A percentile compares a stretch with the other conserved stretches of the same genome.
Conservation (phyloP, 1,140 invertebrate genomes). For the Spodoptera frugiperda region DNA sequence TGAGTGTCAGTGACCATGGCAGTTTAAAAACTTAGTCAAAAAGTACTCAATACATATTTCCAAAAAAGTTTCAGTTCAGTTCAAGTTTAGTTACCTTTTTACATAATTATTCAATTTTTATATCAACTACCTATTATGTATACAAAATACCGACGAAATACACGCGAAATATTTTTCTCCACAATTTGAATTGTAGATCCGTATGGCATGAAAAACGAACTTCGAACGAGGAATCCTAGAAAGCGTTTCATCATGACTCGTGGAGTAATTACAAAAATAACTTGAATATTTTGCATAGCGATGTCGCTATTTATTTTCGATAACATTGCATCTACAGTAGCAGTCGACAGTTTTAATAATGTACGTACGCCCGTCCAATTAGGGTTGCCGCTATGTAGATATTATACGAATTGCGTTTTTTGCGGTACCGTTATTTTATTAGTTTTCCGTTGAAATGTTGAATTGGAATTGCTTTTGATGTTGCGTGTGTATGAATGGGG, state of each 20-base stretch:
- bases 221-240: background rate
- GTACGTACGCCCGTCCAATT: slow-evolving; percentile 44
- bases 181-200: background rate
- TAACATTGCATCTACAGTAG: slow-evolving; percentile 43
- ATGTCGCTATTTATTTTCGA: slow-evolving; percentile 46
- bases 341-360: slow-evolving; percentile 46
- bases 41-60: no score
- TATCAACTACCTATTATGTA: no score
- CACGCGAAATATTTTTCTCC: background rate
- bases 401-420: slow-evolving; percentile 33
- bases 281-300: slow-evolving; percentile 27
- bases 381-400: slow-evolving; percentile 21
- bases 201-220: background rate
- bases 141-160: no score
- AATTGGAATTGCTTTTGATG: slow-evolving; percentile 29
- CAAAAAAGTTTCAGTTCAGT: no score
- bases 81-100: no score
- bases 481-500: slow-evolving; percentile 22
- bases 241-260: slow-evolving; percentile 31
- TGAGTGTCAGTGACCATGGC: no score
- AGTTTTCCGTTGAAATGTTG: slow-evolving; percentile 16
- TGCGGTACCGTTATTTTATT: slow-evolving; percentile 39
- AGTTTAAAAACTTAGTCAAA: no score
- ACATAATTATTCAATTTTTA: no score
- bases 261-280: slow-evolving; percentile 38